These are phyloP conservation scores for Onchidella celtica DNA, from an alignment of 2,888 invertebrate species.

Conservation along the genomic window DNA sequence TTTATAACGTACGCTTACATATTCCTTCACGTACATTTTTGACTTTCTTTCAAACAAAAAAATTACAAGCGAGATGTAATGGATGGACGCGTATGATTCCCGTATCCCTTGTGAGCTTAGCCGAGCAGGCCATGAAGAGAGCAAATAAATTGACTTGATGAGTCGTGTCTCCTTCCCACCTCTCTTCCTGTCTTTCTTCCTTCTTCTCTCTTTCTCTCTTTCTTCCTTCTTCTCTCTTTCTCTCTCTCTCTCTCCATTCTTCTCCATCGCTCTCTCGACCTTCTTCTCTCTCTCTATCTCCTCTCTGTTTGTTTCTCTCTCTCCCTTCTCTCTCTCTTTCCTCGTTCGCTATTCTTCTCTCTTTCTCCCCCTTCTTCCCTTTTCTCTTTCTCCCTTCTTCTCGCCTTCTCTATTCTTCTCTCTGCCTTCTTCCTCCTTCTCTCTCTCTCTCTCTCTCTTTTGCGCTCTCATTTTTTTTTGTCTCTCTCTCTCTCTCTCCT, in stretches of 20 bases:
- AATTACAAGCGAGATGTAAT: too few species aligned
- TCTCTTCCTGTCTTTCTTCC: background rate
- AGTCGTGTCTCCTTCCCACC: background rate
- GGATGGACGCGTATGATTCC: too few species aligned
- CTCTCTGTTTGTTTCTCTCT: background rate
- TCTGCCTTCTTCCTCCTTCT: too few species aligned
- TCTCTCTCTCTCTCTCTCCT: background rate
- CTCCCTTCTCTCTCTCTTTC: background rate
- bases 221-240: background rate
- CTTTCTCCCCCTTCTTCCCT: background rate
- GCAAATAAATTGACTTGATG: background rate
- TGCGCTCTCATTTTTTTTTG: background rate
- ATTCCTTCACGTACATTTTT: too few species aligned
- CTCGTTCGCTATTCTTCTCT: background rate
- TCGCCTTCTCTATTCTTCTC: background rate
- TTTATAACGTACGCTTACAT: too few species aligned
- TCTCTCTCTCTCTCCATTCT: background rate
- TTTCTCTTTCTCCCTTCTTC: background rate
- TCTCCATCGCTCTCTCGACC: background rate
- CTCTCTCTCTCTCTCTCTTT: background rate
- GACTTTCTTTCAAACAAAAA: too few species aligned
- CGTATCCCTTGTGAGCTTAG: background rate
- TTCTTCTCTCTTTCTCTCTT: slow-evolving; percentile 22
- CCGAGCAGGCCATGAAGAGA: background rate
- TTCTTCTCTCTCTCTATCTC: background rate